Conservation (phyloP, 2,113 vertebrate genomes). For the Cavia aperea region DNA sequence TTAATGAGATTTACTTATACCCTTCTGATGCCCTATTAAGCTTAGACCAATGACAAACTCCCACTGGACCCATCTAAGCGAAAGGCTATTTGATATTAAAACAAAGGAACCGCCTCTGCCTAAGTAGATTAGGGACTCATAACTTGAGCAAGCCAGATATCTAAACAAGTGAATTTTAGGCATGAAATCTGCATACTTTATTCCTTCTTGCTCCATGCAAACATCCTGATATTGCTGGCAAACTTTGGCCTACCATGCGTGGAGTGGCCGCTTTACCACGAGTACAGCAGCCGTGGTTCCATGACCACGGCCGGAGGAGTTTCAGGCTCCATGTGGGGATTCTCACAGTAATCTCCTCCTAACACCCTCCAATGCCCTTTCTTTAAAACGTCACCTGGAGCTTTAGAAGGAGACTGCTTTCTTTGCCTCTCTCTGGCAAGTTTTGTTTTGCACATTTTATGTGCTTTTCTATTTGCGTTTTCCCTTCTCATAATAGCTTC, state of each 20-base stretch:
- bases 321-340: slow-evolving; percentile 3
- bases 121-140: slow-evolving; percentile 61
- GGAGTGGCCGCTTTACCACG: slow-evolving; percentile 33
- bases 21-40: slow-evolving; percentile 53
- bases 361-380: slow-evolving; percentile 9
- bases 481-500: neutral
- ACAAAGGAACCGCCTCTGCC: slow-evolving; percentile 57
- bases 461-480: slow-evolving; percentile 6
- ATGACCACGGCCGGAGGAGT: slow-evolving; percentile 19
- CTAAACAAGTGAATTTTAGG: slow-evolving; percentile 45
- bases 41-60: slow-evolving; percentile 40
- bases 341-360: slow-evolving; percentile 31
- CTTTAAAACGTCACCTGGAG: slow-evolving; percentile 46
- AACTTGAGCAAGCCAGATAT: slow-evolving; percentile 55
- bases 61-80: slow-evolving; percentile 36
- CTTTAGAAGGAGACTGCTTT: slow-evolving; percentile 21
- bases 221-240: slow-evolving; percentile 41
- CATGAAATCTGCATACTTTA: slow-evolving; percentile 56
- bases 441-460: neutral
- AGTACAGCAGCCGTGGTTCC: slow-evolving; percentile 11
- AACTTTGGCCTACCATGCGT: slow-evolving; percentile 23
- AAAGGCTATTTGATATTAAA: slow-evolving; percentile 65
- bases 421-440: slow-evolving; percentile 1
- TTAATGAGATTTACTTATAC: slow-evolving; percentile 63
- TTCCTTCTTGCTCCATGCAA: slow-evolving; percentile 40